phyloP scores from a whole-genome alignment of 2,113 vertebrate genomes.

The Chloebia gouldiae region DNA sequence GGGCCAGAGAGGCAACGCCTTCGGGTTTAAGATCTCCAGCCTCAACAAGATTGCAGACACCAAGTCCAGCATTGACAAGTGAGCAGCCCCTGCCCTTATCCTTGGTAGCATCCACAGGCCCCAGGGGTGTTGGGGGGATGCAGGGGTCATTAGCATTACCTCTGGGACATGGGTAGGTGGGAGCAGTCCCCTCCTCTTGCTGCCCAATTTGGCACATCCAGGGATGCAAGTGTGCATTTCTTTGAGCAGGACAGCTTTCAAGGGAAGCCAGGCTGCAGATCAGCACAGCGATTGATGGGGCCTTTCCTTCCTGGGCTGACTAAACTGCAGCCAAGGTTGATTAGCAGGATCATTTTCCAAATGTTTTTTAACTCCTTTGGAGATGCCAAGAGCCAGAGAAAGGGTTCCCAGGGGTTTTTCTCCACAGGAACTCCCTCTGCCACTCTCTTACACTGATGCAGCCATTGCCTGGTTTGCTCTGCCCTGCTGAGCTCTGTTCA shows the following conservation, averaged over 20 bases:
- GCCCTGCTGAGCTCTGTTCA: rapidly evolving
- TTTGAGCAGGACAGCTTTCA: neutral
- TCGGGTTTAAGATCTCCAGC: conserved; percentile 95
- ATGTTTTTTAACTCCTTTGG: neutral
- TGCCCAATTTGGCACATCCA: neutral
- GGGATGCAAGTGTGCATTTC: neutral
- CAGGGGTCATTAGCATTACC: neutral
- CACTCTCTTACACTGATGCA: neutral
- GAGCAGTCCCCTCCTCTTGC: neutral
- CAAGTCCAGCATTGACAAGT: conserved; percentile 99
- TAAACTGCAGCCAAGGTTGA: neutral
- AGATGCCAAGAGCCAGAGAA: neutral
- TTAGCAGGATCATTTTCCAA: neutral
- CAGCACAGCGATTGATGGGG: neutral
- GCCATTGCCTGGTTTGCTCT: neutral
- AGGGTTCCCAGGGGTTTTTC: neutral
- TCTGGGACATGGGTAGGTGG: neutral
- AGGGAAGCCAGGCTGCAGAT: neutral
- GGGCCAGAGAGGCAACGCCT: conserved; percentile 95
- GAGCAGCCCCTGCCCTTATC: conserved; percentile 48
- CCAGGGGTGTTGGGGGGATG: neutral
- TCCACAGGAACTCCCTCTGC: neutral
- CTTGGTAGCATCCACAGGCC: rapidly evolving
- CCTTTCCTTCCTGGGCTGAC: neutral
- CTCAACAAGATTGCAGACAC: conserved; percentile 99